Evolutionary conservation across 2,888 invertebrate species (phyloP), one percentile per base, ranked within the genome.

Genomic region (Drosophila meridiana): DNA sequence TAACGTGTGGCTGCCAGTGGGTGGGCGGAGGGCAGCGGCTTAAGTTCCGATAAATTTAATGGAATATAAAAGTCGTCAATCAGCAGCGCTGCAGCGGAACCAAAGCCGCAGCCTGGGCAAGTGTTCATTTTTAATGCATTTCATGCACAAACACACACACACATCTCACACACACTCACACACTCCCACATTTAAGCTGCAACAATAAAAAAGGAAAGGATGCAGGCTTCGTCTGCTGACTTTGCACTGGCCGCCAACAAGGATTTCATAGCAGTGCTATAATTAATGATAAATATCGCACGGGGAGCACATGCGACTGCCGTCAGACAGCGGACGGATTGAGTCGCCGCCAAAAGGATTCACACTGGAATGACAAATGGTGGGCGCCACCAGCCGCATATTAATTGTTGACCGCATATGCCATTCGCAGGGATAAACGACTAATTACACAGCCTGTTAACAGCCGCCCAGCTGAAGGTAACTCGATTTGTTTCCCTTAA

Each of bases 231-330:
- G 61, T 28, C 59, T 56, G 48, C 45, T 63, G 76, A 69, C 80
- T 85, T 78, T 62, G 42, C 38, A 14, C 56, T 28, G 43, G 53
- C 40, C 50, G 47, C 14, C 32, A 72, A 69, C 71, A 61, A 66
- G 52, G 73, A 79, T 71, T 84, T 72, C 53, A 64, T 45, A 64
- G 71, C 69, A 75, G 68, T 70, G 48, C 65, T 77, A 86, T 90
- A 90, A 90, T 87, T 87, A 82, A 87, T 83, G 75, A 78, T 86
- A 87, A 88, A 89, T 82, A 84, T 84, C 73, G 59, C 63, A 55
- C 50, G 7, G 45, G 34, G 48, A 47, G 47, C 42, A 42, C 53
- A 56, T 9, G 68, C 61, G 64, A 61, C n/a, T 36, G 58, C 63
- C 66, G 50, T 42, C 60, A 66, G 48, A 50, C 66, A 42, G n/a